Conservation (phyloP, 2,113 vertebrate species). For the Cygnus buccinator region DNA sequence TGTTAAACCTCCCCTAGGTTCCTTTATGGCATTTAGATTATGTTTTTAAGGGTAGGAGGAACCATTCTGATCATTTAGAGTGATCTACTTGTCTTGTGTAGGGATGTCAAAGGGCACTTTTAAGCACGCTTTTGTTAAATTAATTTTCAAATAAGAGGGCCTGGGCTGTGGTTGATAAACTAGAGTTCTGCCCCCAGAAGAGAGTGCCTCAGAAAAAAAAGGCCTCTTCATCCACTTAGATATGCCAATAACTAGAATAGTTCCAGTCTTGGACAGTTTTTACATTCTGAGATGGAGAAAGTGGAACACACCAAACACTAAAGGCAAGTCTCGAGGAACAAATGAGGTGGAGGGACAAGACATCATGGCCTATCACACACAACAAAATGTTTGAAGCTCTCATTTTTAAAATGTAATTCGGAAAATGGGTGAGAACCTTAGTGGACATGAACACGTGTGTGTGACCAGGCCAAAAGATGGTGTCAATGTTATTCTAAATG, state of each 20-base stretch:
- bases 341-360: background rate
- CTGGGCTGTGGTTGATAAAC: background rate
- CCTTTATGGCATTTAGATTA: background rate
- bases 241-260: background rate
- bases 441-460: background rate
- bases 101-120: background rate
- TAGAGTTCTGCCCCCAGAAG: background rate
- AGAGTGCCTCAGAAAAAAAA: background rate
- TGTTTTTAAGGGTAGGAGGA: background rate
- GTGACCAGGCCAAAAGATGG: fast-evolving
- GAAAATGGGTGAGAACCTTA: background rate
- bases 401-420: background rate
- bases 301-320: background rate
- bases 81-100: background rate
- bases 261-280: background rate
- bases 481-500: background rate
- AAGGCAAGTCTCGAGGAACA: background rate
- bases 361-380: too few species aligned
- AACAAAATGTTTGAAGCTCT: background rate
- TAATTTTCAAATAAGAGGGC: background rate
- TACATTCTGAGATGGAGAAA: background rate
- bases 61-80: background rate
- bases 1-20: fast-evolving
- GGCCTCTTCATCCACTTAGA: background rate
- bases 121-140: background rate